Evolutionary conservation across 2,113 vertebrate genomes (phyloP).

Genomic region (Scomber colias): DNA sequence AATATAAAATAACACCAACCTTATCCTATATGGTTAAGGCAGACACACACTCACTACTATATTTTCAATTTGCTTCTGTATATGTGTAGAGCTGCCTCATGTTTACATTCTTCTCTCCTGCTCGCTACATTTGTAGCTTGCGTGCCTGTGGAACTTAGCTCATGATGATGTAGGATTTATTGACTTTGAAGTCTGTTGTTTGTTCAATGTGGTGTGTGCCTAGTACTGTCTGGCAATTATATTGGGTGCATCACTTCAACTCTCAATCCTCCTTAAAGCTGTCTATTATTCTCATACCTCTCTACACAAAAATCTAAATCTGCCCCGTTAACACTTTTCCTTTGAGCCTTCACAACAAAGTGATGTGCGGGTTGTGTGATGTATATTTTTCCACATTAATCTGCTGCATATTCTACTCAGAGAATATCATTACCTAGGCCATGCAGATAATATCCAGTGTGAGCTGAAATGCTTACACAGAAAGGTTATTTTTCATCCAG

Average conservation of each 20-base stretch:
- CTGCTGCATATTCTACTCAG: conserved; percentile 28
- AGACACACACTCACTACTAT: background rate
- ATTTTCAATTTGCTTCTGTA: conserved; percentile 31
- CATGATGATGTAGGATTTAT: conserved; percentile 57
- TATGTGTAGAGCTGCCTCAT: conserved; percentile 31
- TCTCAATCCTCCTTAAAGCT: conserved; percentile 32
- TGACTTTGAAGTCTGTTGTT: conserved; percentile 71
- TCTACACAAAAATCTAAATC: conserved; percentile 35
- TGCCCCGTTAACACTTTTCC: conserved; percentile 19
- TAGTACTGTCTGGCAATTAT: conserved; percentile 52
- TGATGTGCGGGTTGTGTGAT: conserved; percentile 18
- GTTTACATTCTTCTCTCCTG: conserved; percentile 41
- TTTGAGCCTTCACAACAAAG: background rate
- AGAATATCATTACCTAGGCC: conserved; percentile 61
- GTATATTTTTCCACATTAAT: conserved; percentile 40
- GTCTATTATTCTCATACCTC: conserved; percentile 40
- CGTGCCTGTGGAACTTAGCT: conserved; percentile 52
- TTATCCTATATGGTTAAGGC: conserved; percentile 2
- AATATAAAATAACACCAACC: background rate
- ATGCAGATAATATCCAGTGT: background rate
- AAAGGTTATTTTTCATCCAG: conserved; percentile 58
- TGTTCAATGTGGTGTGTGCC: conserved; percentile 47
- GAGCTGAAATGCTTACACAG: conserved; percentile 37
- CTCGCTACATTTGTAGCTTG: conserved; percentile 48
- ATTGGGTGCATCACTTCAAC: conserved; percentile 42